phyloP scores from a whole-genome alignment of 2,888 invertebrate species.

The Erebia palarica region DNA sequence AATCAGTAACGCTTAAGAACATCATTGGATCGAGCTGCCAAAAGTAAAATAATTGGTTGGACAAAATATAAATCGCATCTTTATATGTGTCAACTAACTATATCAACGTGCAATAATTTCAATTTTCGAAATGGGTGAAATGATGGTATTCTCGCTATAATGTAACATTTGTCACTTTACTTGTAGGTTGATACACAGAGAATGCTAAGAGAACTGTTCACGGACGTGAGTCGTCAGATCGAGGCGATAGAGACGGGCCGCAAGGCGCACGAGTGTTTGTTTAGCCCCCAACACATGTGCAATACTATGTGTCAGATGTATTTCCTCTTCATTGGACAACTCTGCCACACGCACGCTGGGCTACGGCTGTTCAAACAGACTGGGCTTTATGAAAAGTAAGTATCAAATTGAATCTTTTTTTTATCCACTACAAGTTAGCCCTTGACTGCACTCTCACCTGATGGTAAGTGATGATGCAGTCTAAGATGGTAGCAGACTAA shows the following conservation, averaged over 20 bases:
- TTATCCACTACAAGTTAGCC: no score
- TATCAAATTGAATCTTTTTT: background rate
- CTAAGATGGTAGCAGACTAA: no score
- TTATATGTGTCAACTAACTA: no score
- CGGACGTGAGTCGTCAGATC: slow-evolving; percentile 90
- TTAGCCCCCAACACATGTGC: slow-evolving; percentile 93
- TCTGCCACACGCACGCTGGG: slow-evolving; percentile 88
- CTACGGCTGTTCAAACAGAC: slow-evolving; percentile 87
- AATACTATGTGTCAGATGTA: slow-evolving; percentile 97
- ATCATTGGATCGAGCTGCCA: no score
- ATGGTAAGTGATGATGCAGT: no score
- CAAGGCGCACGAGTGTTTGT: slow-evolving; percentile 92
- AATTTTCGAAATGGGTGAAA: no score
- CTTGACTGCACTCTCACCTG: no score
- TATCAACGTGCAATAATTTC: background rate
- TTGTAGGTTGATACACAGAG: slow-evolving; percentile 85
- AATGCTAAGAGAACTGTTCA: slow-evolving; percentile 89
- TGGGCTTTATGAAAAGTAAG: slow-evolving; percentile 88
- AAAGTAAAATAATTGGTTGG: no score
- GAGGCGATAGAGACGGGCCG: slow-evolving; percentile 87
- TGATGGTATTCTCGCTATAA: background rate
- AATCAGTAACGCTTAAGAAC: no score
- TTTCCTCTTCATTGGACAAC: slow-evolving; percentile 95
- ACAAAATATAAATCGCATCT: no score
- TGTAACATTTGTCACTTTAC: background rate